Evolutionary conservation across 2,888 invertebrate genomes (phyloP), one percentile per base, ranked within the genome.

Genomic region (Sarcophaga carnaria): DNA sequence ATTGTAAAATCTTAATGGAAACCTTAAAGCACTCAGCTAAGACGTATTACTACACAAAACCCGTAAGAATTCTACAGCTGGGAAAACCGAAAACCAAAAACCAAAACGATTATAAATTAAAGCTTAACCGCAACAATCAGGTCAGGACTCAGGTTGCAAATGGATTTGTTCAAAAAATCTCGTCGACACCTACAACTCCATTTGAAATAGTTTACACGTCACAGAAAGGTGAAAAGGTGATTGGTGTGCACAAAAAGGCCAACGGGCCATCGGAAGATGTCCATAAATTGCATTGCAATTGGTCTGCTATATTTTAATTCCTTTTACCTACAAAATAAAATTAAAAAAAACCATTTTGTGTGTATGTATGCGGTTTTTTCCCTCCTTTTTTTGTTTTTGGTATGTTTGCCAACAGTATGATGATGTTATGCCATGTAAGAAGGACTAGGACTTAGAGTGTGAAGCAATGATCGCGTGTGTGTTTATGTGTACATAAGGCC

Each of bases 211-310:
- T 54, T 54, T 54, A 54, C 12, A 54, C 12, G 54, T 54, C 14
- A 12, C 14, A 54, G 54, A 14, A 54, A 37, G 4, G 54, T 54
- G 54, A 54, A 49, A 54, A 14, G 3, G 54, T 2, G 22, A 22
- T 37, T 37, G 37, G 54, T 17, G 4, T 14, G 54, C 54, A 17
- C 17, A 37, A 37, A 37, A 37, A 37, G 37, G 37, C 37, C 37
- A 37, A 37, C 37, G 37, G 70, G 54, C 70, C 76, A 77, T 66
- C 45, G 59, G 70, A 71, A 64, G 64, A 64, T 77, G 64, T n/a
- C 77, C 70, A 82, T 77, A 77, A 63, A 75, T 71, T 77, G 71
- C 77, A 75, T 71, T 77, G 71, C 77, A 82, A 77, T 82, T 77
- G 70, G 45, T 70, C 25, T 64, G 37, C 11, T 81, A 47, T 14